These are phyloP conservation scores for Merops nubicus DNA, from an alignment of 2,113 vertebrate genomes.

Conservation along the genomic window DNA sequence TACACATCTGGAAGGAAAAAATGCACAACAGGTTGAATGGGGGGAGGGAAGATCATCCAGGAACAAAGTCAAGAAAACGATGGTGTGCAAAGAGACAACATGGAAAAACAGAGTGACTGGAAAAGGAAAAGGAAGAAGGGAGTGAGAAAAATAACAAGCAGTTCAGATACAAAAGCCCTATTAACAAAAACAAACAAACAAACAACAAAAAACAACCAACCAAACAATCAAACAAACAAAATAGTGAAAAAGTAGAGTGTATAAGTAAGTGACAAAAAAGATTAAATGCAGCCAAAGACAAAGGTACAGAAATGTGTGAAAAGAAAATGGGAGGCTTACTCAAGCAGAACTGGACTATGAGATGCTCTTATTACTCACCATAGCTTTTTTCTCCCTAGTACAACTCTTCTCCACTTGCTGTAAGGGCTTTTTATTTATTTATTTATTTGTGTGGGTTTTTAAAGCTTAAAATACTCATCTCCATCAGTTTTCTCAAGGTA, in stretches of 20 bases:
- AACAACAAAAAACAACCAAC: no score
- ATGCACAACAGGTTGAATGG: not conserved
- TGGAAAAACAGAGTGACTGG: not conserved
- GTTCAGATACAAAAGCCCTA: not conserved
- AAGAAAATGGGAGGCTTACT: not conserved
- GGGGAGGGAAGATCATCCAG: not conserved
- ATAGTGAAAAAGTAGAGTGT: not conserved
- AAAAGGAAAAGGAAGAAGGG: not conserved
- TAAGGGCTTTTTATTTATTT: not conserved
- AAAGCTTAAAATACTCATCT: slow-evolving; percentile 24
- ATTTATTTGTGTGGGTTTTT: not conserved
- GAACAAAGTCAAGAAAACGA: not conserved
- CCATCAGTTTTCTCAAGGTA: slow-evolving; percentile 27
- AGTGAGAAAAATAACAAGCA: not conserved
- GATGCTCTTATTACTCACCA: not conserved
- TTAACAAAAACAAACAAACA: not conserved
- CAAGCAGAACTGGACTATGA: not conserved
- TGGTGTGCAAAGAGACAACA: not conserved
- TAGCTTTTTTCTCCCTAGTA: not conserved
- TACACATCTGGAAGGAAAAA: not conserved
- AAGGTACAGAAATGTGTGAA: not conserved
- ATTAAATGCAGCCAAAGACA: not conserved
- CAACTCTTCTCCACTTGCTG: not conserved
- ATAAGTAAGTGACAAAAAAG: not conserved
- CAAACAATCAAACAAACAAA: no score